Base-by-base conservation (phyloP, 1,140 invertebrate species). In the Mamestra configurata region DNA sequence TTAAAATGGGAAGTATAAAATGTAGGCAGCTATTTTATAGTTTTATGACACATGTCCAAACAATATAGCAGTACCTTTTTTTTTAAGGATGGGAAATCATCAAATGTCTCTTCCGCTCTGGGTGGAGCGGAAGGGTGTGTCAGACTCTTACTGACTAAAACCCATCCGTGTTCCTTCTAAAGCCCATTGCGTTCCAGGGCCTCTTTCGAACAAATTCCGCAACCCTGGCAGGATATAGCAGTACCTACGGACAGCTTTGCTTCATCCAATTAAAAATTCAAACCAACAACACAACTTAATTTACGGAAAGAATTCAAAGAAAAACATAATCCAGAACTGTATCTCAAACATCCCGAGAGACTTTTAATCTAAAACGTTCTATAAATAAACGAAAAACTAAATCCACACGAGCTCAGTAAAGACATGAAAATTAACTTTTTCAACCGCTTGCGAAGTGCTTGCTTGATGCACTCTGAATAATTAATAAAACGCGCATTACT, bases 401-500 rank as follows among this genome's bases (percentile, higher is more conserved):
- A 40, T 55, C 70, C 70, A 73, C 40, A 73, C 70, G 18, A 64
- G 59, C 64, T 18, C 37, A 43, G 37, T 46, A 24, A 68, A 70
- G 66, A 70, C 66, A 51, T 70, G 64, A 49, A 70, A 70, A 51
- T 70, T 70, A 51, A 70, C 66, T 70, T 70, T 70, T 72, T 68
- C 64, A 55, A 72, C 70, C 46, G 27, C 64, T 68, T 20, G 49
- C 49, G 24, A 55, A 72, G 70, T 72, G 51, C 27, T 72, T 37
- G 43, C 70, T 40, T 15, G 68, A 40, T 79, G 68, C 77, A 72
- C 68, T 79, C 43, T 72, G 77, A 79, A 72, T 79, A 72, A 79
- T 79, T 70, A 79, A 79, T 72, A 79, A 57, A 72, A 72, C 51
- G 55, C 64, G 77, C 77, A 79, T 72, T 71, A 57, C 66, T 55